Evolutionary conservation across 2,888 invertebrate genomes (phyloP).

Genomic region (Torymus texanus): DNA sequence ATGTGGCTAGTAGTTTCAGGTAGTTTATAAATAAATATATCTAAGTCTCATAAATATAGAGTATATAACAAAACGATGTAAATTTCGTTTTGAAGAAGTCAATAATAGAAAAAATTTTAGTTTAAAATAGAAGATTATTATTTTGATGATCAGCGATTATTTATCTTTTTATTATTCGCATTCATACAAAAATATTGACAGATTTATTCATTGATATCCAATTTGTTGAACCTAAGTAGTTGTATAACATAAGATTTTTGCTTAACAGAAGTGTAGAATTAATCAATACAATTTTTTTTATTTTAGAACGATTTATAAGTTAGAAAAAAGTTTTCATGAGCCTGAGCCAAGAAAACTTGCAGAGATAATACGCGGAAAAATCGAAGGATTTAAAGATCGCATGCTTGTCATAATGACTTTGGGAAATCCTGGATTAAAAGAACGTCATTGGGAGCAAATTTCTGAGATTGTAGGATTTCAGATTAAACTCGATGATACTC

Average conservation of each 20-base stretch:
- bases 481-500: conserved; percentile 87
- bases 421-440: conserved; percentile 95
- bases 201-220: too few relatives aligned
- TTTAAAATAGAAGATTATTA: too few relatives aligned
- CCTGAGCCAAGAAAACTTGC: conserved; percentile 86
- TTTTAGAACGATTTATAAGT: conserved; percentile 86
- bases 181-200: neutral
- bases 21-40: too few relatives aligned
- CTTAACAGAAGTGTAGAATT: too few relatives aligned
- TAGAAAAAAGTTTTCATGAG: conserved; percentile 90
- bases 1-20: conserved; percentile 79
- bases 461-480: conserved; percentile 95
- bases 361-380: conserved; percentile 80
- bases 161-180: conserved; percentile 11
- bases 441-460: conserved; percentile 94
- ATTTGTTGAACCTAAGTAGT: too few relatives aligned
- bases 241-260: too few relatives aligned
- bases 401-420: conserved; percentile 93
- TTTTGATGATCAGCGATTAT: conserved; percentile 50
- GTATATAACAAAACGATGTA: too few relatives aligned
- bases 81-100: too few relatives aligned
- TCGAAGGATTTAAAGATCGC: conserved; percentile 89
- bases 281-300: too few relatives aligned
- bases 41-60: too few relatives aligned
- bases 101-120: too few relatives aligned